phyloP scores from a whole-genome alignment of 2,888 invertebrate genomes.

The Hylaea fasciaria region DNA sequence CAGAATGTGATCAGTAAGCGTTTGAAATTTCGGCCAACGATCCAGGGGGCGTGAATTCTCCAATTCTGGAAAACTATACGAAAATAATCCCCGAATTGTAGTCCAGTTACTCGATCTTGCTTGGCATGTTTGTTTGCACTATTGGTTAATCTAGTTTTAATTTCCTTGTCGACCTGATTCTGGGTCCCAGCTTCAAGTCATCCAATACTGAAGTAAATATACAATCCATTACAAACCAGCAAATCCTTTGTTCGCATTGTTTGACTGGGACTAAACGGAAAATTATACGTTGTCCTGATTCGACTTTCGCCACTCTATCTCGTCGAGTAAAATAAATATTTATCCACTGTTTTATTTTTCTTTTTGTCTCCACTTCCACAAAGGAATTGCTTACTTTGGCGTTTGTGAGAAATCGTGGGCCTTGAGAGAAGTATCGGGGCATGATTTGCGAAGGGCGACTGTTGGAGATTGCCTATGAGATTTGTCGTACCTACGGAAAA shows the following conservation, averaged over 20 bases:
- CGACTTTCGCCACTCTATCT: slow-evolving; percentile 44
- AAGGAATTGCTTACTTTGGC: slow-evolving; percentile 37
- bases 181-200: slow-evolving; percentile 13
- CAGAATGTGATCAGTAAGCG: no score
- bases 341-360: slow-evolving; percentile 41
- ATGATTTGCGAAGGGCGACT: slow-evolving; percentile 5
- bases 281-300: slow-evolving; percentile 36
- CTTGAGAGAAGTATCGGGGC: slow-evolving; percentile 11
- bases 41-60: no score
- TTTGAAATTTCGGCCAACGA: no score
- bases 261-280: slow-evolving; percentile 40
- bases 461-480: slow-evolving; percentile 1
- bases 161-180: background rate
- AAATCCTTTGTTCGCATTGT: slow-evolving; percentile 34
- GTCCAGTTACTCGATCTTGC: no score
- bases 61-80: no score
- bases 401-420: slow-evolving; percentile 15
- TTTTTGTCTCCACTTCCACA: slow-evolving; percentile 38
- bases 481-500: background rate
- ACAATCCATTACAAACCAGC: slow-evolving; percentile 23
- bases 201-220: slow-evolving; percentile 25
- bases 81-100: no score
- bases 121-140: no score
- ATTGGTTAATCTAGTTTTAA: no score
- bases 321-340: slow-evolving; percentile 52